These are phyloP conservation scores for Thymallus thymallus DNA, from an alignment of 2,113 vertebrate species.

Conservation along the genomic window DNA sequence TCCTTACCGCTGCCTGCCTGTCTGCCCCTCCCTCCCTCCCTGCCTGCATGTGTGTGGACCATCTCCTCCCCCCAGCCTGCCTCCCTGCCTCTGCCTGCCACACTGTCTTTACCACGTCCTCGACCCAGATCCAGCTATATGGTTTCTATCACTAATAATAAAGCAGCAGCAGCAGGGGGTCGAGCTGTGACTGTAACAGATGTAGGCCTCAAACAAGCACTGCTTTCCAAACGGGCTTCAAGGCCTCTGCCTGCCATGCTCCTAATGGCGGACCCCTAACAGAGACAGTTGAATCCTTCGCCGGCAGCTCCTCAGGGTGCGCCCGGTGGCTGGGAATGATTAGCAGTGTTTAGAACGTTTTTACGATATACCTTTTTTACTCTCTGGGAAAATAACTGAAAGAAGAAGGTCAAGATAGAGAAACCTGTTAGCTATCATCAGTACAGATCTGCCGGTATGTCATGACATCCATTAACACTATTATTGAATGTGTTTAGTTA, in stretches of 20 bases:
- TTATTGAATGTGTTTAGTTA: no score
- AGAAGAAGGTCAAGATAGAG: slow-evolving; percentile 36
- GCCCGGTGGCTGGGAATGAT: slow-evolving; percentile 56
- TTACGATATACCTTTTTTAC: slow-evolving; percentile 42
- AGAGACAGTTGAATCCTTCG: slow-evolving; percentile 13
- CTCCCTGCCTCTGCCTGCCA: neutral
- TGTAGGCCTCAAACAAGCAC: slow-evolving; percentile 18
- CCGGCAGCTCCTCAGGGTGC: slow-evolving; percentile 24
- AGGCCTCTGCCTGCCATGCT: slow-evolving; percentile 5
- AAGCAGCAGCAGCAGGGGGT: slow-evolving; percentile 16
- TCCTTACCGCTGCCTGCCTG: neutral
- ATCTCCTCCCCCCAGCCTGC: no score
- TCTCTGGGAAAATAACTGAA: slow-evolving; percentile 42
- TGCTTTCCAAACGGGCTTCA: slow-evolving; percentile 24
- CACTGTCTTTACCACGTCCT: neutral
- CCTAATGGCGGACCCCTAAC: slow-evolving; percentile 24
- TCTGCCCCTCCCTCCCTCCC: neutral
- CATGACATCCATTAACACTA: no score
- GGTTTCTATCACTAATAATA: slow-evolving; percentile 56
- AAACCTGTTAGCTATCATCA: slow-evolving; percentile 1
- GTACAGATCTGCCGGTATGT: no score
- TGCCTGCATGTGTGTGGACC: slow-evolving; percentile 1
- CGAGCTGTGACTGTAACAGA: slow-evolving; percentile 23
- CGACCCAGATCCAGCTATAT: slow-evolving; percentile 49
- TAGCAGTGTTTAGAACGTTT: slow-evolving; percentile 50